Evolutionary conservation across 2,113 vertebrate genomes (phyloP).

Genomic region (Lampris incognitus): DNA sequence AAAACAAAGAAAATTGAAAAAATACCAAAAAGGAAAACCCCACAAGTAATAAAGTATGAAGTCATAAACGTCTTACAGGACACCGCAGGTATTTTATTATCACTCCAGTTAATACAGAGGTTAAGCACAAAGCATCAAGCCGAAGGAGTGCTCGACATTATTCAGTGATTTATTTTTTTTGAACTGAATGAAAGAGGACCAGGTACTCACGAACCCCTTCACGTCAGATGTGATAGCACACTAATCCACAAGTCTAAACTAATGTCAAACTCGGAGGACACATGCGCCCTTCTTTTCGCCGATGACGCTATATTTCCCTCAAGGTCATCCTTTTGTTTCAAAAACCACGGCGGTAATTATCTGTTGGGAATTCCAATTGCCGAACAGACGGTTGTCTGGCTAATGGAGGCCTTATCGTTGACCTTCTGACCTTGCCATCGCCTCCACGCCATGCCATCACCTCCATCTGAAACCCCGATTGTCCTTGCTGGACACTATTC

Average conservation of each 20-base stretch:
- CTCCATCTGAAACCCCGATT: constrained; percentile 47
- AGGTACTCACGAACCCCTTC: neutral
- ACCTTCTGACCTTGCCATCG: constrained; percentile 36
- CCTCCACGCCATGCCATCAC: constrained; percentile 16
- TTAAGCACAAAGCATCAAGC: neutral
- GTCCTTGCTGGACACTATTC: constrained; percentile 50
- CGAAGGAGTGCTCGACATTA: neutral
- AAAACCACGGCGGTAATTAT: constrained; percentile 40
- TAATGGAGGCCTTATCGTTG: constrained; percentile 54
- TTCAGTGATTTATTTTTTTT: neutral
- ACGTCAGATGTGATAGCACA: neutral
- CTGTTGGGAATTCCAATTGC: constrained; percentile 53
- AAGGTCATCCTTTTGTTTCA: constrained; percentile 23
- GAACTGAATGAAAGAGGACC: neutral
- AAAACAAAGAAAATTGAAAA: too few relatives aligned
- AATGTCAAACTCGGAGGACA: neutral
- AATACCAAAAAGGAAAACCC: too few relatives aligned
- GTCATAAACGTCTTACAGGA: neutral
- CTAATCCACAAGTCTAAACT: neutral
- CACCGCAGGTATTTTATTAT: neutral
- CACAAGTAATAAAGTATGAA: neutral
- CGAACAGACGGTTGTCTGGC: constrained; percentile 37
- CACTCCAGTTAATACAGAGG: neutral
- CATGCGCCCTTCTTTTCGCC: neutral
- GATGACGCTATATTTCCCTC: neutral